Percentiles rank a stretch among this genome's conserved stretches.
Evolutionary conservation across 2,797 vertebrate species (phyloP).

Genomic region (Neosilurus mollespiculum): DNA sequence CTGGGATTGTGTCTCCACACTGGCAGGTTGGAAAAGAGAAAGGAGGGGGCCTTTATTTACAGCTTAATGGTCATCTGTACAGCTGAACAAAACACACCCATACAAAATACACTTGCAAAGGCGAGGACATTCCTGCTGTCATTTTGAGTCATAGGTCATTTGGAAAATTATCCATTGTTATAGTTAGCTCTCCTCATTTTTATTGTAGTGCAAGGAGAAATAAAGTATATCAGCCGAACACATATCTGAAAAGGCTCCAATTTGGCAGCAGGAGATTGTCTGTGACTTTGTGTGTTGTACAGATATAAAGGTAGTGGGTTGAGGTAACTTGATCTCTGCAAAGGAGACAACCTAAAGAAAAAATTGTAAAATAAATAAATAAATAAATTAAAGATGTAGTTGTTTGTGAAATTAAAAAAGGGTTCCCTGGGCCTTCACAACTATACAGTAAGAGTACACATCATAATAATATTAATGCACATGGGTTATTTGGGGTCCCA

Average conservation of each 20-base stretch:
- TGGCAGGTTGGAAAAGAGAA: slow-evolving; percentile 41
- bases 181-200: slow-evolving; percentile 51
- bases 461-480: slow-evolving; percentile 18
- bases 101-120: slow-evolving; percentile 23
- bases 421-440: not conserved
- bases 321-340: not conserved
- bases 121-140: slow-evolving; percentile 39
- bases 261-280: slow-evolving; percentile 38
- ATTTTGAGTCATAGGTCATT: slow-evolving; percentile 31
- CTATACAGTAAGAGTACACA: not conserved
- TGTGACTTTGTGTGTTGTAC: slow-evolving; percentile 4
- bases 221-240: slow-evolving; percentile 16
- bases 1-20: slow-evolving; percentile 69
- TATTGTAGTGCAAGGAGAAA: not conserved
- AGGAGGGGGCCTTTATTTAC: slow-evolving; percentile 56
- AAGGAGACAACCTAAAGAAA: not conserved
- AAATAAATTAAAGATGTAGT: not conserved
- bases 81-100: slow-evolving; percentile 43
- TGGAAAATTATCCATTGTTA: slow-evolving; percentile 45
- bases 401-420: slow-evolving; percentile 2
- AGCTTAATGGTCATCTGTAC: slow-evolving; percentile 55
- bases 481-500: slow-evolving; percentile 6
- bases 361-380: too few relatives aligned
- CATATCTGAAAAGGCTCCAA: slow-evolving; percentile 50
- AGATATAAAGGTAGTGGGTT: not conserved